phyloP scores from a whole-genome alignment of 2,888 invertebrate species.

The Erebia ligea region DNA sequence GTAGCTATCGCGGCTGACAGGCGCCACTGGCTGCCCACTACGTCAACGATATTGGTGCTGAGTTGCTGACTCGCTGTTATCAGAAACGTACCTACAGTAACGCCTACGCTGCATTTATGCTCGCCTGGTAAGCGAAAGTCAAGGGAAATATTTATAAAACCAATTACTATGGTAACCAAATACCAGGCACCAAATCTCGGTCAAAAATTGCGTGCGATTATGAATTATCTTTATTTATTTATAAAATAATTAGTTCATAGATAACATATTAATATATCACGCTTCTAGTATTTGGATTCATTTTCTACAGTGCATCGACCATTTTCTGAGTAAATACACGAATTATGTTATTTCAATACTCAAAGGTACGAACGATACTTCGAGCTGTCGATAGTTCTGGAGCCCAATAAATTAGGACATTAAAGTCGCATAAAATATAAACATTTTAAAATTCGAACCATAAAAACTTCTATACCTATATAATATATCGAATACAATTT shows the following conservation, averaged over 20 bases:
- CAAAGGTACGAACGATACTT: too few relatives aligned
- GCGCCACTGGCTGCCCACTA: slow-evolving; percentile 50
- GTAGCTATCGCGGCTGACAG: slow-evolving; percentile 46
- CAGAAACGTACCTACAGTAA: slow-evolving; percentile 48
- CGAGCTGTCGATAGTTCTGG: too few relatives aligned
- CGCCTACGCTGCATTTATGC: slow-evolving; percentile 48
- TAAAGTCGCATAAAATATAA: slow-evolving; percentile 22
- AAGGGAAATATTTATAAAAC: slow-evolving; percentile 32
- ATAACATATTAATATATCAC: too few relatives aligned
- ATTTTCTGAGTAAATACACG: too few relatives aligned
- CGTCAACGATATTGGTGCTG: slow-evolving; percentile 56
- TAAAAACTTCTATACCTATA: slow-evolving; percentile 48
- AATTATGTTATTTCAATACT: too few relatives aligned
- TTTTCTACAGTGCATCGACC: too few relatives aligned
- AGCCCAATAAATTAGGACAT: not conserved
- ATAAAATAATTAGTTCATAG: too few relatives aligned
- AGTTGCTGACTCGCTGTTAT: slow-evolving; percentile 62
- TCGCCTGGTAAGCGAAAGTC: slow-evolving; percentile 55
- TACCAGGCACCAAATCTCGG: too few relatives aligned
- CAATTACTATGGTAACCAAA: slow-evolving; percentile 25
- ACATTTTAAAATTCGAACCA: slow-evolving; percentile 30
- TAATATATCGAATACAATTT: slow-evolving; percentile 54
- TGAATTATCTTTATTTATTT: too few relatives aligned
- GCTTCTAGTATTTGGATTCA: too few relatives aligned
- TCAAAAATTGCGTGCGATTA: too few relatives aligned